Conservation (phyloP, 2,797 vertebrate genomes). For the Galago senegalensis region DNA sequence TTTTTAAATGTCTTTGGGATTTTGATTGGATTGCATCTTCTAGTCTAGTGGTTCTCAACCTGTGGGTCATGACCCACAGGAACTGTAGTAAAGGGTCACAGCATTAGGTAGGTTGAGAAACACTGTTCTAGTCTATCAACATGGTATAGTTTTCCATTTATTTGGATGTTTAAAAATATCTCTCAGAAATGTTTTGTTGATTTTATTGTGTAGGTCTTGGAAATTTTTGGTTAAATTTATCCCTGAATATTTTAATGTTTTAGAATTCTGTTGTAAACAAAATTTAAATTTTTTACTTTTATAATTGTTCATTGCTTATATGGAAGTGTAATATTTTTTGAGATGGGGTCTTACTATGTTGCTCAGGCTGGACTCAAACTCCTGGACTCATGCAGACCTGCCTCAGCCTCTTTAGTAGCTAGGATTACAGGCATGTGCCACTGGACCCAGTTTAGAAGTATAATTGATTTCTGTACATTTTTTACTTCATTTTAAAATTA, state of each 20-base stretch:
- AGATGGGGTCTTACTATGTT: neutral
- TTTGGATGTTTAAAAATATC: neutral
- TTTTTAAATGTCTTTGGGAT: neutral
- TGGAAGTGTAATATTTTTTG: neutral
- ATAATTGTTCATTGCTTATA: constrained; percentile 9
- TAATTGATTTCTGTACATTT: constrained; percentile 17
- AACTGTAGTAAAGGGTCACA: too few species aligned
- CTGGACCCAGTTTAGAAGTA: neutral
- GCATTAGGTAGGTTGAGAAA: too few species aligned
- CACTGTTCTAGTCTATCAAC: neutral
- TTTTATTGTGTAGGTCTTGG: constrained; percentile 1
- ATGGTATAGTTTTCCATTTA: neutral
- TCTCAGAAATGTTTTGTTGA: neutral
- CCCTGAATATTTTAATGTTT: neutral
- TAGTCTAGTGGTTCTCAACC: too few species aligned
- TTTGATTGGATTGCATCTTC: constrained; percentile 9
- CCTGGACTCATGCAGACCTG: neutral
- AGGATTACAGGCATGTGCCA: neutral
- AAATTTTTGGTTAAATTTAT: constrained; percentile 38
- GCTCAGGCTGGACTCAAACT: neutral
- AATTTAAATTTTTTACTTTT: constrained; percentile 13
- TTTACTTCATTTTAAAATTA: neutral
- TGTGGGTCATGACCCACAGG: too few species aligned
- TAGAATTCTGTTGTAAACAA: neutral
- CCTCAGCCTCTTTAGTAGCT: neutral